These are phyloP conservation scores for Notamacropus eugenii DNA, from an alignment of 2,797 vertebrate genomes.

Conservation along the genomic window DNA sequence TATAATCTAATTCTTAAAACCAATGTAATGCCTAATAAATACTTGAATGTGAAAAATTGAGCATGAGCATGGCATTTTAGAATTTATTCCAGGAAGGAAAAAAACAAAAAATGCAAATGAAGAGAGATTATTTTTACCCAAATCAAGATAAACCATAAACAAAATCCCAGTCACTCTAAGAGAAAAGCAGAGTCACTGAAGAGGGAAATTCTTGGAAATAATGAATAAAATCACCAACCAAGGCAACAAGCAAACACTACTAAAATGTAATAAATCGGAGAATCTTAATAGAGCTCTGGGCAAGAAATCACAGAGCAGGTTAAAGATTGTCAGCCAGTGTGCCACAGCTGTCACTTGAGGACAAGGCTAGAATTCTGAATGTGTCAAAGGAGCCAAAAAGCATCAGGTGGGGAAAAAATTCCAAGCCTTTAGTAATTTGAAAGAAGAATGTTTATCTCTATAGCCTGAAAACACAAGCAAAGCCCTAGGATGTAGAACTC, in stretches of 20 bases:
- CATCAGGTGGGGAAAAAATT: neutral
- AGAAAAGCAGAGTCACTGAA: neutral
- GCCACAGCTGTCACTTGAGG: neutral
- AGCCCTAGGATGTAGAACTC: neutral
- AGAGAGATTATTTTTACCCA: neutral
- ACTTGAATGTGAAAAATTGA: constrained; percentile 16
- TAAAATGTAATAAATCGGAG: constrained; percentile 1
- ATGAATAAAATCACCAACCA: neutral
- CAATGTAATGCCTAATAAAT: constrained; percentile 38
- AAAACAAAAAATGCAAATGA: constrained; percentile 17
- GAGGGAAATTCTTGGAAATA: neutral
- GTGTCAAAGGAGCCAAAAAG: neutral
- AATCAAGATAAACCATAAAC: constrained; percentile 10
- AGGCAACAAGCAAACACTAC: neutral
- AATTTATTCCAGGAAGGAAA: neutral
- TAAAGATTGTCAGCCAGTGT: neutral
- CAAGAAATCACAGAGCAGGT: constrained; percentile 3
- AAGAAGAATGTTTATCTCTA: neutral
- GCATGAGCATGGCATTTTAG: neutral
- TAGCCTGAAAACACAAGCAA: neutral
- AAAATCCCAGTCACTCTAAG: neutral
- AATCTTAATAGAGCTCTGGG: constrained; percentile 19
- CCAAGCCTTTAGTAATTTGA: neutral
- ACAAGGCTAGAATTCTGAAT: neutral
- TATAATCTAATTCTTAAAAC: constrained; percentile 24